Percentiles rank a stretch among this genome's conserved stretches.
These are phyloP conservation scores for Morinoia aosen DNA, from an alignment of 2,888 invertebrate species.

Conservation along the genomic window DNA sequence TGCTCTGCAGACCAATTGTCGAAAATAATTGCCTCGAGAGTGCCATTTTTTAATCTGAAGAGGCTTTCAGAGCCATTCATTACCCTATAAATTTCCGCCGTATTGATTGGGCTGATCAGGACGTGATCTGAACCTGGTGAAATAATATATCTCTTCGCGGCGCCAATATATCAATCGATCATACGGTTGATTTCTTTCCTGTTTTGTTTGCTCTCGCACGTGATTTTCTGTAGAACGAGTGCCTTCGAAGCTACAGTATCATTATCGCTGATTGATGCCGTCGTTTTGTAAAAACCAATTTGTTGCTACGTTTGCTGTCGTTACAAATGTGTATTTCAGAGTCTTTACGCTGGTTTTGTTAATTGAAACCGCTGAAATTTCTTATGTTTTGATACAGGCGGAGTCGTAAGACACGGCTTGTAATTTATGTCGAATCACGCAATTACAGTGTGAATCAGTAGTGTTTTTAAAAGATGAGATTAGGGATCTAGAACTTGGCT, in stretches of 20 bases:
- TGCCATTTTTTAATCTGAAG: not conserved
- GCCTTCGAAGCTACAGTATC: not conserved
- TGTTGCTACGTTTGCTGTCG: not conserved
- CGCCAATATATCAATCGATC: not conserved
- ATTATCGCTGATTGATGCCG: not conserved
- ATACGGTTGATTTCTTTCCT: not conserved
- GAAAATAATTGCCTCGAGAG: not conserved
- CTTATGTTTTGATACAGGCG: not conserved
- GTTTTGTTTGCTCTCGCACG: not conserved
- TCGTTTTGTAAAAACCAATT: not conserved
- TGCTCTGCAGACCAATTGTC: not conserved
- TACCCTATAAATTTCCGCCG: not conserved
- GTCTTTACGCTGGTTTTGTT: not conserved
- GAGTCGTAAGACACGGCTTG: not conserved
- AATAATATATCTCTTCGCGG: not conserved
- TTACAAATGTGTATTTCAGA: not conserved
- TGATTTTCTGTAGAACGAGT: not conserved
- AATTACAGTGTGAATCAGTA: not conserved
- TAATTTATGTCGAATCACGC: not conserved
- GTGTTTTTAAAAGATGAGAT: not conserved
- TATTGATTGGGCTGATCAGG: not conserved
- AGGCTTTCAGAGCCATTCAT: not conserved
- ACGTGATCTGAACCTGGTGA: not conserved
- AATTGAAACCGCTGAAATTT: not conserved
- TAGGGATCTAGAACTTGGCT: not conserved